Percentiles rank a stretch among this genome's conserved stretches.
phyloP scores from a whole-genome alignment of 2,113 vertebrate genomes.

The Holacanthus passer region DNA sequence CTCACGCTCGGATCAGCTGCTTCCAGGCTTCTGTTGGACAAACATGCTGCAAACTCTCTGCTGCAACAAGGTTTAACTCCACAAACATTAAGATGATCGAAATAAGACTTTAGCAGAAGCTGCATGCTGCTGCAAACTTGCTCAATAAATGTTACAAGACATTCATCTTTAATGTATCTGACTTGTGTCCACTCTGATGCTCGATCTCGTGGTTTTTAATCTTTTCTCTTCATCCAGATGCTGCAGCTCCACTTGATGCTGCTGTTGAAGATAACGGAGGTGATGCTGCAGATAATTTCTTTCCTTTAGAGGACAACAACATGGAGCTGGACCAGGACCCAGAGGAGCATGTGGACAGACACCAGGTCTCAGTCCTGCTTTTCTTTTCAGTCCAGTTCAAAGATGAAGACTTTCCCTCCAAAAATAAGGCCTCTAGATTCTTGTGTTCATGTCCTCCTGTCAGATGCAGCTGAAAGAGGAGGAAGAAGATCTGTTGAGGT shows the following conservation, averaged over 20 bases:
- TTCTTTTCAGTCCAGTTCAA: background rate
- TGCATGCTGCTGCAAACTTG: no score
- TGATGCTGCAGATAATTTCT: constrained; percentile 38
- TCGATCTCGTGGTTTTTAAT: background rate
- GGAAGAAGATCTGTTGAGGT: no score
- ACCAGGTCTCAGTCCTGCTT: constrained; percentile 78
- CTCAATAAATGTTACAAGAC: no score
- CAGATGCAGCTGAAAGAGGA: no score
- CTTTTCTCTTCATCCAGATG: background rate
- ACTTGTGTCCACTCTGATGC: no score
- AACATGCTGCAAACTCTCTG: background rate
- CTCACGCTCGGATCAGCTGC: constrained; percentile 77
- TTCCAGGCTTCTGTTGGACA: constrained; percentile 14
- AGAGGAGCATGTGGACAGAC: constrained; percentile 70
- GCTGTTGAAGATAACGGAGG: background rate
- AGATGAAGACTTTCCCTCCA: no score
- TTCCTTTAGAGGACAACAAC: constrained; percentile 35
- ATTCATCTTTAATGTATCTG: no score
- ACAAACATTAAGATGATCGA: no score
- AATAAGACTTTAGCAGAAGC: no score
- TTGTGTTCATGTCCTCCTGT: no score
- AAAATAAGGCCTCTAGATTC: no score
- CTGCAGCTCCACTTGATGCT: background rate
- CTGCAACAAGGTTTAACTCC: background rate
- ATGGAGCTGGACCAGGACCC: constrained; percentile 52